A percentile compares a stretch with the other conserved stretches of the same genome.
phyloP scores from a whole-genome alignment of 2,113 vertebrate genomes.

The Epinephelus cyanopodus region DNA sequence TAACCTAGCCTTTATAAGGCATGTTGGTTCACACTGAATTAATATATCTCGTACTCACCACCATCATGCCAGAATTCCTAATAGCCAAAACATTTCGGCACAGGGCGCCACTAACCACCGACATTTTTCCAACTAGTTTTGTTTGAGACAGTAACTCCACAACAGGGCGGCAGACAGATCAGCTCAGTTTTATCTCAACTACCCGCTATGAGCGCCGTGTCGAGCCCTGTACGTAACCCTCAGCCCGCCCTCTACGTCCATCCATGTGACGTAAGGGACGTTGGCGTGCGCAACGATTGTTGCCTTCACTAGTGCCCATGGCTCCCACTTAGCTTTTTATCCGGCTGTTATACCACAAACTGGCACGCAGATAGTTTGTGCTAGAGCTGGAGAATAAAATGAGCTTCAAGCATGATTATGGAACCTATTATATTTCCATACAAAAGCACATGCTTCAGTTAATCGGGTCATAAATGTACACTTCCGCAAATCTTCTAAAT shows the following conservation, averaged over 20 bases:
- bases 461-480: neutral
- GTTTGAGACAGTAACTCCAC: neutral
- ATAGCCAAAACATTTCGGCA: slow-evolving; percentile 59
- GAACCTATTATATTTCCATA: fast-evolving
- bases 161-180: fast-evolving
- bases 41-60: slow-evolving; percentile 61
- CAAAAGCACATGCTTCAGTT: too few species aligned
- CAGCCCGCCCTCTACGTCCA: slow-evolving; percentile 15
- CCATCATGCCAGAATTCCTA: slow-evolving; percentile 50
- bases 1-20: too few species aligned
- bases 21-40: neutral
- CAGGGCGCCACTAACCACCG: slow-evolving; percentile 42
- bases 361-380: neutral
- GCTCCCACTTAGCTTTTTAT: neutral
- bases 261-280: neutral
- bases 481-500: fast-evolving
- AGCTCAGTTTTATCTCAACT: neutral
- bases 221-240: fast-evolving
- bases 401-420: fast-evolving
- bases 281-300: neutral
- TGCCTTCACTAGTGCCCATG: slow-evolving; percentile 17
- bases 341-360: neutral
- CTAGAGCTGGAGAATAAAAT: neutral
- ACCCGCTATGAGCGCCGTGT: too few species aligned
- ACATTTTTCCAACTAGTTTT: slow-evolving; percentile 52